Percentiles rank a stretch among this genome's conserved stretches.
Conservation (phyloP, 1,140 invertebrate genomes). For the Riptortus pedestris region DNA sequence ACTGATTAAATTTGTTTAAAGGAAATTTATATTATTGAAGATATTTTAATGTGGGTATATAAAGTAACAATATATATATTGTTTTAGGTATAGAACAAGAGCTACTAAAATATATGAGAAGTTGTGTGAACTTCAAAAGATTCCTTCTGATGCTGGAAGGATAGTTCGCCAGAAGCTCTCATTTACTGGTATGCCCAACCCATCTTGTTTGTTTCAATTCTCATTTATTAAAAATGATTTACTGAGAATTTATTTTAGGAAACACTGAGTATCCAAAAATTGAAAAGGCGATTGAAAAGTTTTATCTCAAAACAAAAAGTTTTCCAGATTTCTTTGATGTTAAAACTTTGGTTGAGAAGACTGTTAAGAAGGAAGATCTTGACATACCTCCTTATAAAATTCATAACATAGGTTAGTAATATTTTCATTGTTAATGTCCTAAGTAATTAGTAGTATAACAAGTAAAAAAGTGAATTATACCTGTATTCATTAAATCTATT, state of each 20-base stretch:
- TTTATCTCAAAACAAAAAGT: not conserved
- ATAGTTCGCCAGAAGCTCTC: not conserved
- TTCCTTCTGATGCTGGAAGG: constrained; percentile 12
- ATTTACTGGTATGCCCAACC: constrained; percentile 15
- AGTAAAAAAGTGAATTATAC: no score
- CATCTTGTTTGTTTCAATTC: not conserved
- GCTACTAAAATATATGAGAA: constrained; percentile 12
- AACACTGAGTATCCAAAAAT: not conserved
- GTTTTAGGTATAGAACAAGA: constrained; percentile 16
- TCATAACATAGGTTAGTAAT: constrained; percentile 10
- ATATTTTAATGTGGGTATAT: no score
- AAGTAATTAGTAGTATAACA: no score
- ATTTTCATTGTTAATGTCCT: not conserved
- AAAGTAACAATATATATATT: no score
- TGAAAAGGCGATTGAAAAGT: constrained; percentile 9
- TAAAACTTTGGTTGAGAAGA: not conserved
- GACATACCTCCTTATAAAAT: not conserved
- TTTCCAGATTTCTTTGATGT: constrained; percentile 20
- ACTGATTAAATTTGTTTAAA: no score
- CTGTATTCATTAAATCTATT: no score
- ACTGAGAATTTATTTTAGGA: not conserved
- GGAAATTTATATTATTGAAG: no score
- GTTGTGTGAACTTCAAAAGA: constrained; percentile 10
- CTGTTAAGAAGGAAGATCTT: not conserved
- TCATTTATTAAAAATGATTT: not conserved